Conservation (phyloP, 2,888 invertebrate species). For the Campaea margaritaria region DNA sequence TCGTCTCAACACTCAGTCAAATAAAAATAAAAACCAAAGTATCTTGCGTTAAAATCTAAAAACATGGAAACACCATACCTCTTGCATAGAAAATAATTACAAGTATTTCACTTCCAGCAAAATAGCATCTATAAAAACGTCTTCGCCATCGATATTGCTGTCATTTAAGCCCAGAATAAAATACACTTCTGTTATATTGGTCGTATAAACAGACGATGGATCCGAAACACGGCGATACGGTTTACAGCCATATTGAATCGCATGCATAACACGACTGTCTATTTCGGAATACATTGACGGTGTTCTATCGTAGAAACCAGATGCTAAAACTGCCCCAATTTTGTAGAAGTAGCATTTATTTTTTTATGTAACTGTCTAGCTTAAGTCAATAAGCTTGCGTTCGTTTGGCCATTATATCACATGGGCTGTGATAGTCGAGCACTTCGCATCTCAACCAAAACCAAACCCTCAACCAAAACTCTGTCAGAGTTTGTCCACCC, state of each 20-base stretch:
- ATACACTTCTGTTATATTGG: constrained; percentile 52
- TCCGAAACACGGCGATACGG: constrained; percentile 34
- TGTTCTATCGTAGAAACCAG: constrained; percentile 19
- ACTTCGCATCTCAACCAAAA: no score
- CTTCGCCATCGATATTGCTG: constrained; percentile 48
- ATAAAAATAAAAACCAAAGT: no score
- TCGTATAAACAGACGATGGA: constrained; percentile 49
- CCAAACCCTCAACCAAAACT: no score
- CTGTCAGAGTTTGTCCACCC: no score
- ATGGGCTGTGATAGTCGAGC: no score
- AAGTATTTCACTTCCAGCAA: constrained; percentile 31
- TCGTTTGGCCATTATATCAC: no score
- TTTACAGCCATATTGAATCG: constrained; percentile 42
- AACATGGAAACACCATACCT: no score
- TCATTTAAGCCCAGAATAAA: constrained; percentile 55
- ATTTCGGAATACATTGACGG: constrained; percentile 25
- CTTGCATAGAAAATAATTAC: no score
- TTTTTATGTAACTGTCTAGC: constrained; percentile 4
- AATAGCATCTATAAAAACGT: constrained; percentile 27
- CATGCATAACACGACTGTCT: constrained; percentile 37
- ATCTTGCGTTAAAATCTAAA: no score
- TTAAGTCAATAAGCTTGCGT: no score
- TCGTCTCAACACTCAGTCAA: no score
- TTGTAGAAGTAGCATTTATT: constrained; percentile 15
- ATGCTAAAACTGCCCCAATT: constrained; percentile 3